Evolutionary conservation across 2,888 invertebrate species (phyloP), one percentile per base, ranked within the genome.

Genomic region (Oxyteleia sp.): DNA sequence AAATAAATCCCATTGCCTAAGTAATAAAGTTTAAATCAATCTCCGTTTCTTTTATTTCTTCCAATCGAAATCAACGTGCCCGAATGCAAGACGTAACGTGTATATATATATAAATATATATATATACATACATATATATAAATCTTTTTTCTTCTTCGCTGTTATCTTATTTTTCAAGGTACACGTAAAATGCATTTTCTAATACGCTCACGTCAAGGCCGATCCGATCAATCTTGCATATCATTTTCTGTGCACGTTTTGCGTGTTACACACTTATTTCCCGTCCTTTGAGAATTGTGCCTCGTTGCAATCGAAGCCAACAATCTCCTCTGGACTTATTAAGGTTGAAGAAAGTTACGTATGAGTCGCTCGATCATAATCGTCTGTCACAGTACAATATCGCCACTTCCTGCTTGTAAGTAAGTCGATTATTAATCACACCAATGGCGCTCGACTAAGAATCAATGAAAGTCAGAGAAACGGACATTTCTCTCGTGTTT

Each of bases 321-420:
- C 63, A 32, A 47, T 35, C 49, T 35, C 13, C 38, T 29, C 8
- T 16, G 1, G 18, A n/a, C 45, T 41, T 66, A 69, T 69, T 55
- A 69, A 69, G 68, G 68, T 45, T 55, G 45, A 29, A 69, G 68
- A 69, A 69, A 69, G 55, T 66, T 49, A 53, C 41, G 26, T 61
- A 38, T 15, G n/a, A 47, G 13, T 32, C 32, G 23, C 35, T 32
- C 41, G 49, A 35, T 38, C 41, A 66, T 66, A 66, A 66, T 53
- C 51, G 35, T 32, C 66, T 15, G 51, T 66, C 26, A 26, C 32
- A 41, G 7, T 47, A 38, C 13, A 41, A 66, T 53, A 26, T 53
- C 26, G 18, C 26, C 5, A 38, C 16, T 63, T 47, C 49, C 29
- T 64, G 35, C 2, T 26, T 16, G 45, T 63, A 63, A 45, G 41